Conservation (phyloP, 1,140 invertebrate genomes). For the Zaprionus ghesquierei region DNA sequence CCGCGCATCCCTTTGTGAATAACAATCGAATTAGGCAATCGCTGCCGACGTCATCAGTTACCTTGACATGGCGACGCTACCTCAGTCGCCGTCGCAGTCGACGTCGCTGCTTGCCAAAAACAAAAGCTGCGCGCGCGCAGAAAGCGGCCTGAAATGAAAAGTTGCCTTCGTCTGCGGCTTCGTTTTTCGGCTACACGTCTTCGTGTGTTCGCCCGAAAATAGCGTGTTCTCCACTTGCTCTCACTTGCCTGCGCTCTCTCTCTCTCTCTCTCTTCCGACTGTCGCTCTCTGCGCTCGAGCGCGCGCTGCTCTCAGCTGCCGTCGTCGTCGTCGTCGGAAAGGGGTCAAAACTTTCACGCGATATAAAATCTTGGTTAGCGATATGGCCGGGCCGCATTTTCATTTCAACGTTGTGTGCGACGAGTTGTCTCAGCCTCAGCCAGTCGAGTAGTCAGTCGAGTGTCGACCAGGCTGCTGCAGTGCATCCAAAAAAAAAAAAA, state of each 20-base stretch:
- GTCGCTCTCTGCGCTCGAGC: constrained; percentile 50
- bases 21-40: constrained; percentile 78
- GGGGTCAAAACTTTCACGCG: constrained; percentile 82
- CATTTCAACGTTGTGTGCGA: constrained; percentile 77
- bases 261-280: constrained; percentile 30
- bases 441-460: constrained; percentile 33
- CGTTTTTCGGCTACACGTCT: constrained; percentile 1
- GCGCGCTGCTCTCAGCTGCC: neutral
- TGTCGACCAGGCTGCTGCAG: constrained; percentile 7
- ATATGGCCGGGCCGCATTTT: constrained; percentile 77
- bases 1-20: constrained; percentile 69
- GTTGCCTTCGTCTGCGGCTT: constrained; percentile 39
- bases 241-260: constrained; percentile 12
- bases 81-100: neutral
- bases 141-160: constrained; percentile 79
- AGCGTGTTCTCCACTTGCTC: constrained; percentile 70
- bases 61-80: constrained; percentile 55
- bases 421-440: constrained; percentile 39
- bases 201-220: constrained; percentile 57
- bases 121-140: constrained; percentile 50
- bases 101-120: constrained; percentile 40
- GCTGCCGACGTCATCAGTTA: constrained; percentile 72
- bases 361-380: constrained; percentile 82
- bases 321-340: constrained; percentile 51
- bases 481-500: constrained; percentile 15